Percentiles rank a stretch among this genome's conserved stretches.
Evolutionary conservation across 2,888 invertebrate genomes (phyloP).

Genomic region (Lysandra coridon): DNA sequence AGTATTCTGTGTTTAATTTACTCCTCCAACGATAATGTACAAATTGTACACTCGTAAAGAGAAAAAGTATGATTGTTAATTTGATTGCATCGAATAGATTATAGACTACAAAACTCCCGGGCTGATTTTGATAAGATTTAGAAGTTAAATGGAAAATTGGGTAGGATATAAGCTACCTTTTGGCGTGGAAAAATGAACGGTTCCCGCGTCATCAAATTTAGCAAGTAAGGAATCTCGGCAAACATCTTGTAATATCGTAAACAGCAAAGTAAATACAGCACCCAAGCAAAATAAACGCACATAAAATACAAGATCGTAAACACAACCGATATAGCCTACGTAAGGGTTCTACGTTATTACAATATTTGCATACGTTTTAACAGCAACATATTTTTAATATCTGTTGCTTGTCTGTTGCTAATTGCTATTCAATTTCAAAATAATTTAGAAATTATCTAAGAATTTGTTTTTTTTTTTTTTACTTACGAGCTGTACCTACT

Average conservation of each 20-base stretch:
- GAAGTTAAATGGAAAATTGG: too few relatives aligned
- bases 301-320: constrained; percentile 19
- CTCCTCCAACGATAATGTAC: too few relatives aligned
- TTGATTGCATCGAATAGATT: too few relatives aligned
- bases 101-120: too few relatives aligned
- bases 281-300: background rate
- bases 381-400: background rate
- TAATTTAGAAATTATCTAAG: background rate
- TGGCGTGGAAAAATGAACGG: background rate
- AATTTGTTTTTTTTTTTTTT: background rate
- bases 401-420: too few relatives aligned
- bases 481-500: too few relatives aligned
- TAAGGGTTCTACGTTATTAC: background rate
- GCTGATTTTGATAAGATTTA: too few relatives aligned
- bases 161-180: background rate
- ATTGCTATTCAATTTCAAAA: too few relatives aligned
- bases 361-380: constrained; percentile 19
- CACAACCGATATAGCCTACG: constrained; percentile 16
- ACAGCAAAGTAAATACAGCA: constrained; percentile 4
- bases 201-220: background rate
- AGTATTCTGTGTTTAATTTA: too few relatives aligned
- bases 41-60: too few relatives aligned
- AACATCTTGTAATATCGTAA: background rate
- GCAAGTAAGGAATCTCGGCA: background rate
- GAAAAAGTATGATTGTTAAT: too few relatives aligned